phyloP scores from a whole-genome alignment of 35 echinoderm and acorn worm genomes.

The Acanthaster planci region DNA sequence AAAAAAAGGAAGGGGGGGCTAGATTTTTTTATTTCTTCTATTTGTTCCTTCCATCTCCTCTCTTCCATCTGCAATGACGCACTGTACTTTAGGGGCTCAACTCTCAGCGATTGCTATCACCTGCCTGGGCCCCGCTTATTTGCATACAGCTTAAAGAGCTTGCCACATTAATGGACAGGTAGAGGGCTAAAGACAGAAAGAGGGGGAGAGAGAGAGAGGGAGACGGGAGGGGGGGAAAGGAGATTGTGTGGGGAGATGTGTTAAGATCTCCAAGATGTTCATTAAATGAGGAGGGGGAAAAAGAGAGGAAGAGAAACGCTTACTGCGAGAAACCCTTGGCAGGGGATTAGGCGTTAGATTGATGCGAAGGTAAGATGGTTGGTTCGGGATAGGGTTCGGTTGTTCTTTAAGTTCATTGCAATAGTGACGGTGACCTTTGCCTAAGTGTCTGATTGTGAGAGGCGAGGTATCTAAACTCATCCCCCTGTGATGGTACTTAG shows the following conservation, averaged over 20 bases:
- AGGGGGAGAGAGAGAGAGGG: not conserved
- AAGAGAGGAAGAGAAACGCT: no score
- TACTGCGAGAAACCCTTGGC: not conserved
- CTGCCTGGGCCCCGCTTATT: not conserved
- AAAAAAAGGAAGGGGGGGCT: not conserved
- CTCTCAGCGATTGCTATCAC: conserved; percentile 2
- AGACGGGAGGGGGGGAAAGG: not conserved
- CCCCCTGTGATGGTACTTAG: no score
- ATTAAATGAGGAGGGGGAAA: not conserved
- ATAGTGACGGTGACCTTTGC: not conserved
- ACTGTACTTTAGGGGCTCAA: conserved; percentile 23
- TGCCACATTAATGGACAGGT: conserved; percentile 3
- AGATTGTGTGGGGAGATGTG: not conserved
- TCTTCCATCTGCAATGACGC: not conserved
- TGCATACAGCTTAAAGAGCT: conserved; percentile 31
- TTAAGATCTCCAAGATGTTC: conserved; percentile 26
- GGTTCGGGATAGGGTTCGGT: not conserved
- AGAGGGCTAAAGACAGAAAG: not conserved
- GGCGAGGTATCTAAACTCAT: no score
- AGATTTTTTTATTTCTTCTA: not conserved
- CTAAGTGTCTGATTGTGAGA: no score
- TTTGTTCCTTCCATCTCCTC: not conserved
- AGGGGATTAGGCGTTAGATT: not conserved
- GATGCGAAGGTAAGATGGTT: conserved; percentile 13
- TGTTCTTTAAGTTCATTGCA: conserved; percentile 18